Base-by-base conservation (phyloP, 2,797 vertebrate species). In the Thunnus albacares region DNA sequence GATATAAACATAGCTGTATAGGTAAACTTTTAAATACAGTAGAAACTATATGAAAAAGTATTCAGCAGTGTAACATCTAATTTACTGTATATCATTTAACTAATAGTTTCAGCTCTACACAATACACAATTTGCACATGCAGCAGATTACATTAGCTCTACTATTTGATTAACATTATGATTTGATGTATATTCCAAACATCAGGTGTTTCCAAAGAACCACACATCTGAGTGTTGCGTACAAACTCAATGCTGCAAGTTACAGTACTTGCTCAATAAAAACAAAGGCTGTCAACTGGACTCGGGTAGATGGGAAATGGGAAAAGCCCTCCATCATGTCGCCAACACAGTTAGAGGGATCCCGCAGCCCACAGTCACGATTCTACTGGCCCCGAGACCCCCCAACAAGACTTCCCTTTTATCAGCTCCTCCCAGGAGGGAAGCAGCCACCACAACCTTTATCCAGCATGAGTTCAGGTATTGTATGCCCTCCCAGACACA, bases 361-460 rank as follows among this genome's bases (percentile, higher is more conserved):
- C 70, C 75, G 60, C 60, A 41, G 80, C 60, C 65, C 53, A 41
- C 64, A 66, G 68, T 68, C 57, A 79, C 59, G 75, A 88, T 80
- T 81, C 82, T 30, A 41, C 66, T 64, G 60, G 72, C 74, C 61
- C 60, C 24, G 63, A 68, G 76, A 88, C 75, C 81, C 24, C 80
- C 80, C 71, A 83, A 86, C 85, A 90, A 89, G 59, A 89, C 88
- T 91, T 92, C 65, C 76, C 91, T 91, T 90, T 90, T 83, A 88
- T 85, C 87, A 80, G 82, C 62, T 76, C 35, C 59, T 81, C 88
- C 85, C 85, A 9, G 65, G 84, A 80, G 79, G 79, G n/a, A 81
- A 38, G 70, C 84, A 77, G 72, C 69, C 65, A 45, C 79, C 70
- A 65, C 74, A 84, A 87, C 88, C 85, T 89, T 87, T 86, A 73